Evolutionary conservation across 1,140 invertebrate genomes (phyloP), one percentile per base, ranked within the genome.

Genomic region (Drosophila ogumai): DNA sequence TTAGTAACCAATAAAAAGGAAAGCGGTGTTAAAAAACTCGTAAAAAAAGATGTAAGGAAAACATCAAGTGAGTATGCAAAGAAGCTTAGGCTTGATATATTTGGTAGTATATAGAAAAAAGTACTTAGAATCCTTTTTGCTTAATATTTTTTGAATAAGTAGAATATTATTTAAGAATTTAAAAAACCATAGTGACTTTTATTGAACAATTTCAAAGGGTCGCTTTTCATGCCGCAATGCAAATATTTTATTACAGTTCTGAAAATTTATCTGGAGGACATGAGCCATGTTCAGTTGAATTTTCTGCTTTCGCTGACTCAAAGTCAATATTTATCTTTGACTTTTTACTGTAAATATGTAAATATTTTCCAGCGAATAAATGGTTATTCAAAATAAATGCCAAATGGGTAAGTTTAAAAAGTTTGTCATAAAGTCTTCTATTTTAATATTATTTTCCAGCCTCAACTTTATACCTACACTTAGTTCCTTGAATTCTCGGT

Each of bases 1-100:
- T 90, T 78, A 68, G 72, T 60, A 59, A 67, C 85, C 81, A 67
- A 71, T 78, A 81, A 84, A 82, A 57, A 36, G 46, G 41, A 17
- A 74, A 78, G 7, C 40, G 58, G 28, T 36, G 25, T 74, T 47
- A 47, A 74, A 61, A 63, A 38, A 2, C n/a, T 22, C 40, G 36
- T 38, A 31, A 56, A 44, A 44, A 36, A 19, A 49, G 19, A 28
- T 49, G 17, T 12, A 17, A 10, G 15, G 15, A 28, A 17, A 54
- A 56, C 41, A 17, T 13, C 0, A 34, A 22, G 13, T 55, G 52
- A 38, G 34, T 38, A 32, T 13, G 12, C 19, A 36, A 17, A 13
- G 32, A 38, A 6, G n/a, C 22, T 31, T 54, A 17, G 50, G 12
- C 32, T 54, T 19, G 12, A 54, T 54, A 9, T 2, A 22, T 19